Evolutionary conservation across 2,113 vertebrate genomes (phyloP).

Genomic region (Sylvia atricapilla): DNA sequence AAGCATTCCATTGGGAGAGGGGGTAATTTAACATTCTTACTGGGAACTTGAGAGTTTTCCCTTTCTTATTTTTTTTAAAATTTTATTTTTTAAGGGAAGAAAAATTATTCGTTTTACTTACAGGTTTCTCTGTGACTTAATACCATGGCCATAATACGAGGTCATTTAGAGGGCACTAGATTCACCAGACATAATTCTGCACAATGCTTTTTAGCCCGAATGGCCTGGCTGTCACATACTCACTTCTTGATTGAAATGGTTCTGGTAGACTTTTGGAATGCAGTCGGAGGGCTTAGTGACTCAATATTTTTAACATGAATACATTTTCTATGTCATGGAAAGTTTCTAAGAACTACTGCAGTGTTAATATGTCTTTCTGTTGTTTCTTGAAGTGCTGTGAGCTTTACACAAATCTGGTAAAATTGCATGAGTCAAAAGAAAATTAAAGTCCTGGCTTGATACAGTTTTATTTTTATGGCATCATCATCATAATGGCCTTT

Average conservation of each 20-base stretch:
- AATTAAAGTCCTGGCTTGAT: conserved; percentile 29
- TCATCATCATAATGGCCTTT: background rate
- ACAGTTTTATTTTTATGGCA: conserved; percentile 22
- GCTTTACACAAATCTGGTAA: conserved; percentile 59
- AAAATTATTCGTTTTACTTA: conserved; percentile 65
- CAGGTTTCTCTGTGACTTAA: conserved; percentile 73
- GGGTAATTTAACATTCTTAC: conserved; percentile 75
- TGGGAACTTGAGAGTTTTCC: conserved; percentile 61
- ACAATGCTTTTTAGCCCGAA: conserved; percentile 73
- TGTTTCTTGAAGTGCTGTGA: conserved; percentile 61
- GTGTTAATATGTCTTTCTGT: conserved; percentile 68
- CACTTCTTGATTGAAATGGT: conserved; percentile 77
- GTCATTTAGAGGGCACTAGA: conserved; percentile 78
- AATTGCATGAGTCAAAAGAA: conserved; percentile 31
- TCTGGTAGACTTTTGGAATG: conserved; percentile 81
- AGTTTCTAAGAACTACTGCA: conserved; percentile 71
- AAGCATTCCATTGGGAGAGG: conserved; percentile 74
- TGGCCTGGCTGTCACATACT: conserved; percentile 73
- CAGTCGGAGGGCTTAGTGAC: conserved; percentile 77
- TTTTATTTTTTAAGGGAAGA: background rate
- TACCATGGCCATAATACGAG: conserved; percentile 66
- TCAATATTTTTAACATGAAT: conserved; percentile 79
- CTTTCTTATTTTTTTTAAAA: background rate
- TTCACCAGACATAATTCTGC: conserved; percentile 73
- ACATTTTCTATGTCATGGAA: conserved; percentile 72